Percentiles rank a stretch among this genome's conserved stretches.
phyloP scores from a whole-genome alignment of 2,113 vertebrate genomes.

The Psittacula cyanocephala region DNA sequence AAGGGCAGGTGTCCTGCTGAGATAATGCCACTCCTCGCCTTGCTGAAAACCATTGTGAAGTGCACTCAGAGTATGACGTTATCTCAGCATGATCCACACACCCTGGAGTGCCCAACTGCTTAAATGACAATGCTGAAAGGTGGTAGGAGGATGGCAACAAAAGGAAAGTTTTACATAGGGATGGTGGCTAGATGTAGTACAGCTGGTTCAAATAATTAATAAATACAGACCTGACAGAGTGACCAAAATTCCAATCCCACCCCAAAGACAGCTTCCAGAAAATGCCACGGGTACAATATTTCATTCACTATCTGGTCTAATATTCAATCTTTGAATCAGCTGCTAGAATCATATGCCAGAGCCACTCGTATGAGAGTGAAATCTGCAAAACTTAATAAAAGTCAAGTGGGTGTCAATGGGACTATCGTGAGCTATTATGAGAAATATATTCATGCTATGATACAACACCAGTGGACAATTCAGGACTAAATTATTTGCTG shows the following conservation, averaged over 20 bases:
- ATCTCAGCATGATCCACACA: neutral
- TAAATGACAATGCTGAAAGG: constrained; percentile 32
- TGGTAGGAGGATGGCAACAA: neutral
- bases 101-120: neutral
- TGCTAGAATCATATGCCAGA: neutral
- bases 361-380: neutral
- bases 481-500: constrained; percentile 28
- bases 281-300: neutral
- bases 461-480: constrained; percentile 55
- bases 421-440: constrained; percentile 60
- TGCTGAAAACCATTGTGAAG: constrained; percentile 56
- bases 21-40: constrained; percentile 66
- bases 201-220: constrained; percentile 29
- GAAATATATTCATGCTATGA: constrained; percentile 53
- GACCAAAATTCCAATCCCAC: neutral
- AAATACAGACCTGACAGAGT: neutral
- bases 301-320: neutral
- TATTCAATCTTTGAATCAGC: neutral
- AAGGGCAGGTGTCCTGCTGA: constrained; percentile 58
- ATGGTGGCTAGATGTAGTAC: neutral
- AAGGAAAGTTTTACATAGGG: neutral
- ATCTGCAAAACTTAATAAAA: constrained; percentile 63
- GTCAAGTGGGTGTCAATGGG: constrained; percentile 65
- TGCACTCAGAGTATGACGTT: constrained; percentile 2
- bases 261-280: neutral